phyloP scores from a whole-genome alignment of 2,113 vertebrate species.

The Herpetotheres cachinnans region DNA sequence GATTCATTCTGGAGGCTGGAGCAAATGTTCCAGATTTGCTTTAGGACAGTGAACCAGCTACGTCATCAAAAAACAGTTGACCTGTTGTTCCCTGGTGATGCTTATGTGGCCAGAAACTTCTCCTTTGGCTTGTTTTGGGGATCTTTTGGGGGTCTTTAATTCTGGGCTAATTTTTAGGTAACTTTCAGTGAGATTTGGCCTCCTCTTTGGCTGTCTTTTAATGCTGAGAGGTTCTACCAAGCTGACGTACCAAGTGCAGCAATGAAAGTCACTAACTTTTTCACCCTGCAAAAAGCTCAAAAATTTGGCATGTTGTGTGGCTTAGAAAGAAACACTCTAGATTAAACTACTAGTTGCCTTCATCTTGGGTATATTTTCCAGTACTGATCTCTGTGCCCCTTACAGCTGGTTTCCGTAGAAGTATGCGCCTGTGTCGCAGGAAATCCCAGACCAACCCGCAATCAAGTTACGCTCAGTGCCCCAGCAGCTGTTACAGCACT shows the following conservation, averaged over 20 bases:
- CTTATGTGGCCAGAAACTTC: not conserved
- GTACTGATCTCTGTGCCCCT: not conserved
- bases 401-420: constrained; percentile 90
- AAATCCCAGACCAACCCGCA: constrained; percentile 66
- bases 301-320: not conserved
- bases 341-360: not conserved
- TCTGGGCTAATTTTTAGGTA: not conserved
- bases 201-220: not conserved
- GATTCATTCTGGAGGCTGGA: not conserved
- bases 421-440: constrained; percentile 88
- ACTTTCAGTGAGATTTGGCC: not conserved
- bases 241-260: not conserved
- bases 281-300: not conserved
- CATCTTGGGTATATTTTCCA: fast-evolving
- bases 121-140: not conserved
- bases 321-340: not conserved
- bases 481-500: constrained; percentile 65
- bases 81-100: not conserved
- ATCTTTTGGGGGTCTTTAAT: not conserved
- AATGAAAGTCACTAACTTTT: not conserved
- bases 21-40: not conserved
- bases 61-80: not conserved
- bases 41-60: not conserved
- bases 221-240: not conserved
- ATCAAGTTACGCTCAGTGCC: constrained; percentile 58